Percentiles rank a stretch among this genome's conserved stretches.
Conservation (phyloP, 2,888 invertebrate genomes). For the Xestia rhomboidea region DNA sequence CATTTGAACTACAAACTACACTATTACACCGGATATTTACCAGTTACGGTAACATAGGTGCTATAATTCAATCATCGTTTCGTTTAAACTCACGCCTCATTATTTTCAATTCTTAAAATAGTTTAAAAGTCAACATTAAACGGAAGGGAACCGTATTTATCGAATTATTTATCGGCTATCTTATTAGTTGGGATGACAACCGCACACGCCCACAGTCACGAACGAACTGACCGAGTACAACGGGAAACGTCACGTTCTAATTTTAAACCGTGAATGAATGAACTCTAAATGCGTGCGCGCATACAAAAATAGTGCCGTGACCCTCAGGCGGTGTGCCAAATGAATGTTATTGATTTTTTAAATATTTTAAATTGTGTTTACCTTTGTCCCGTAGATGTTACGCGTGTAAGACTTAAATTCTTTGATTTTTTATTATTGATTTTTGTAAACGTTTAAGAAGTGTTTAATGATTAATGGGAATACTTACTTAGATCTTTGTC, state of each 20-base stretch:
- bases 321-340: constrained; percentile 76
- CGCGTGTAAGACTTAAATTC: constrained; percentile 20
- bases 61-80: constrained; percentile 23
- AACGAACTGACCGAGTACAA: constrained; percentile 69
- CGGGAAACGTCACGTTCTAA: constrained; percentile 78
- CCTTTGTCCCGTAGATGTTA: constrained; percentile 50
- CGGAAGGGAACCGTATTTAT: constrained; percentile 44
- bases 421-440: constrained; percentile 34
- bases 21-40: constrained; percentile 22
- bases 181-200: constrained; percentile 65
- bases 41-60: constrained; percentile 10
- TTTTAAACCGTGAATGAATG: constrained; percentile 85
- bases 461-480: constrained; percentile 42
- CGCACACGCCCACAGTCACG: constrained; percentile 72
- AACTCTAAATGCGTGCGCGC: constrained; percentile 85
- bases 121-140: constrained; percentile 22
- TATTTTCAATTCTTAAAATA: constrained; percentile 35
- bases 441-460: constrained; percentile 41
- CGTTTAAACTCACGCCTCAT: constrained; percentile 21
- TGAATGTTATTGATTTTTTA: constrained; percentile 63
- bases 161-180: constrained; percentile 45
- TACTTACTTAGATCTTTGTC: constrained; percentile 60
- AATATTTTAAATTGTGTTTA: constrained; percentile 59
- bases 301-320: constrained; percentile 78
- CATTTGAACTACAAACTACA: constrained; percentile 14